Evolutionary conservation across 2,797 vertebrate genomes (phyloP).

Genomic region (Squalus acanthias): DNA sequence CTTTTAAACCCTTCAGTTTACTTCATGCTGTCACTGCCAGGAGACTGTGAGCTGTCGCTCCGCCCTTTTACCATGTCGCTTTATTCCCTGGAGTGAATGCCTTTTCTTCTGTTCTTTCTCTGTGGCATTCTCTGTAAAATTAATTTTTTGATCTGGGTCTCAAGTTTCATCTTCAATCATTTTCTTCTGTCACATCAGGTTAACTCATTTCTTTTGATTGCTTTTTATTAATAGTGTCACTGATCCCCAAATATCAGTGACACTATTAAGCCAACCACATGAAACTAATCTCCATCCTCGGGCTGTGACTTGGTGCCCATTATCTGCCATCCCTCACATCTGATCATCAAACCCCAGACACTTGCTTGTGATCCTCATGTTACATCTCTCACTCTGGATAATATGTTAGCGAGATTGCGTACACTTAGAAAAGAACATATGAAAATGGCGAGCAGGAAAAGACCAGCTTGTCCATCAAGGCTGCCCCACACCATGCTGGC

Average conservation of each 20-base stretch:
- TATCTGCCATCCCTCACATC: not conserved
- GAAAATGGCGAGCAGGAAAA: too few relatives aligned
- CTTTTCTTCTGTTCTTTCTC: not conserved
- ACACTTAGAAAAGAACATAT: too few relatives aligned
- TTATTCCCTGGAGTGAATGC: not conserved
- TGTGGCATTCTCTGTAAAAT: too few relatives aligned
- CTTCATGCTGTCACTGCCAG: not conserved
- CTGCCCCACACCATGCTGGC: too few relatives aligned
- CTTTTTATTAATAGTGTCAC: not conserved
- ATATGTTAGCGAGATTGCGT: not conserved
- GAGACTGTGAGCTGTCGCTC: not conserved
- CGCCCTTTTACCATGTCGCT: not conserved
- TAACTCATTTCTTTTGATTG: not conserved
- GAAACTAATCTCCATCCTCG: not conserved
- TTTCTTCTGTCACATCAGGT: not conserved
- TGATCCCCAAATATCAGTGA: not conserved
- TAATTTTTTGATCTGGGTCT: too few relatives aligned
- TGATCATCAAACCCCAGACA: not conserved
- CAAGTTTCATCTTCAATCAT: too few relatives aligned
- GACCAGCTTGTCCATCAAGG: too few relatives aligned
- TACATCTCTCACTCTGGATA: not conserved
- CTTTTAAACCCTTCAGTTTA: not conserved
- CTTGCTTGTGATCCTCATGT: not conserved
- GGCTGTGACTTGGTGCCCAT: not conserved
- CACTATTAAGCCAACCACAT: not conserved